Percentiles rank a stretch among this genome's conserved stretches.
Evolutionary conservation across 2,113 vertebrate genomes (phyloP).

Genomic region (Anolis carolinensis): DNA sequence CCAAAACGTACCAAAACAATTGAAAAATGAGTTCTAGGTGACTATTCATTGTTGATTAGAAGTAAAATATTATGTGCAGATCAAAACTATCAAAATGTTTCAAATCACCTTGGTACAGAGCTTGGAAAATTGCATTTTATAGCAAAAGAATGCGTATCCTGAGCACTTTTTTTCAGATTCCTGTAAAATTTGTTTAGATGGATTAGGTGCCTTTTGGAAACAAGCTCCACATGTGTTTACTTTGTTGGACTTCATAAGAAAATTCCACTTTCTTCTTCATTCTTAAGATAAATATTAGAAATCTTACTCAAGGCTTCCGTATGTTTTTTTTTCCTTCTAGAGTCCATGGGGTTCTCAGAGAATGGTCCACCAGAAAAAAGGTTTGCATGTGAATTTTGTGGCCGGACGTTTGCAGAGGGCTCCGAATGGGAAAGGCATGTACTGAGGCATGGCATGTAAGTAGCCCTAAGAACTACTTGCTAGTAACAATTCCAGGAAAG

Average conservation of each 20-base stretch:
- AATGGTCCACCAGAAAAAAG: constrained; percentile 81
- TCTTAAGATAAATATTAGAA: not conserved
- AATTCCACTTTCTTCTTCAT: not conserved
- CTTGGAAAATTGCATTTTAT: too few relatives aligned
- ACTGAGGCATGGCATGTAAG: constrained; percentile 97
- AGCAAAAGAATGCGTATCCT: too few relatives aligned
- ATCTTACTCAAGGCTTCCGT: not conserved
- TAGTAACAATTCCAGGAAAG: not conserved
- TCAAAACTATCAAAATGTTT: too few relatives aligned
- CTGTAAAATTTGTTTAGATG: too few relatives aligned
- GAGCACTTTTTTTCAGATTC: too few relatives aligned
- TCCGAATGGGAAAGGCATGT: constrained; percentile 96
- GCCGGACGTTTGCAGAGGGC: constrained; percentile 91
- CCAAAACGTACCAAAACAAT: too few relatives aligned
- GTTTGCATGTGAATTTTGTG: constrained; percentile 96
- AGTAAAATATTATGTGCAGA: too few relatives aligned
- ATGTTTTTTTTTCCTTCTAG: constrained; percentile 56
- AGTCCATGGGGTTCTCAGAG: constrained; percentile 76
- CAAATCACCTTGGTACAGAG: too few relatives aligned
- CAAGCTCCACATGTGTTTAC: not conserved
- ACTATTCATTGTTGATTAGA: too few relatives aligned
- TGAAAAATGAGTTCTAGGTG: too few relatives aligned
- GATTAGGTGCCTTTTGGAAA: too few relatives aligned
- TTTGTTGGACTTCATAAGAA: not conserved
- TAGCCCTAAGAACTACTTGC: constrained; percentile 36